Evolutionary conservation across 2,888 invertebrate genomes (phyloP), one percentile per base, ranked within the genome.

Genomic region (Calliopum simillimum): DNA sequence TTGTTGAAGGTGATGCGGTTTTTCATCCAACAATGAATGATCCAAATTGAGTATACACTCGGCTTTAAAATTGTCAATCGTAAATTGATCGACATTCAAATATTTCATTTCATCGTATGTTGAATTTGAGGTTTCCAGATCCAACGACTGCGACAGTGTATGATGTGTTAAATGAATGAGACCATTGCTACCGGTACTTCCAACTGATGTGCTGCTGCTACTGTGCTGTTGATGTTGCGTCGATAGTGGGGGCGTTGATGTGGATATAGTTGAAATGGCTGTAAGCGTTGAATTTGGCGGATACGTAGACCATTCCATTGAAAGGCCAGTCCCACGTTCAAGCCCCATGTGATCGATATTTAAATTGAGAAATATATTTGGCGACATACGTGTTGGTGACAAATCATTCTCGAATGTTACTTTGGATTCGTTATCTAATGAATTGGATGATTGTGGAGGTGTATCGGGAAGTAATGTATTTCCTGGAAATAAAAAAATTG

Each of bases 21-120:
- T 80, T 56, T 84, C 82, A 16, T 81, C 83, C 72, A 84, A 73
- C 43, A 85, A 78, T n/a, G 79, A 76, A 69, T 86, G 86, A 71
- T 86, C 86, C 77, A 86, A 79, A 79, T 84, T 86, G 3, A 86
- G 77, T 16, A 86, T 86, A 72, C 86, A 86, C 71, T 86, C 86
- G 55, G 85, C 83, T 74, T 86, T 86, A 68, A 86, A 85, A 75
- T 83, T 85, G 46, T 86, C 86, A 73, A 86, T 86, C 73, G 85
- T 85, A 69, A 86, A 86, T 73, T 86, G 86, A 77, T 86, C 86
- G 65, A 86, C 86, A 75, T 84, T 85, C 58, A 86, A 80, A 75
- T 85, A 86, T 76, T 86, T 86, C 80, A 86, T 86, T 76, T 85
- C 86, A 65, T 86, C 86, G 68, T 86, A 86, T 46, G 84, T 82